These are phyloP conservation scores for Lycaena phlaeas DNA, from an alignment of 2,888 invertebrate species.

Conservation along the genomic window DNA sequence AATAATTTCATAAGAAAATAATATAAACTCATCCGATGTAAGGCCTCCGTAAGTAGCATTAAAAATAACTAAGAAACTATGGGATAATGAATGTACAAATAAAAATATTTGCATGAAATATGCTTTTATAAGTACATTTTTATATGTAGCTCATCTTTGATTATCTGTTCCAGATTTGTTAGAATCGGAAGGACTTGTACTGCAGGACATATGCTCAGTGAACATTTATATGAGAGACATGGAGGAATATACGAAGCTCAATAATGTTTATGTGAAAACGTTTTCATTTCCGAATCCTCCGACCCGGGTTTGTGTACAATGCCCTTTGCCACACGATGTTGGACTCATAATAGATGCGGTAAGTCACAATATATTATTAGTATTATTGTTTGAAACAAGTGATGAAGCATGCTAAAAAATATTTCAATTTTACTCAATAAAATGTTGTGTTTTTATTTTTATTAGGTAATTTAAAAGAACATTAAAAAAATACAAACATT, in stretches of 20 bases:
- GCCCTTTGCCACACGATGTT: conserved; percentile 78
- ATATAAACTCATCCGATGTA: too few species aligned
- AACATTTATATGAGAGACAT: conserved; percentile 90
- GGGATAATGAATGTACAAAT: too few species aligned
- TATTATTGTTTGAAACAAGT: too few species aligned
- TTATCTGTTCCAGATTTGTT: conserved; percentile 58
- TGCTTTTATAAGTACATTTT: neutral
- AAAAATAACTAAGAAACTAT: too few species aligned
- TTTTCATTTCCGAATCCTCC: conserved; percentile 88
- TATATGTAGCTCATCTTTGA: neutral
- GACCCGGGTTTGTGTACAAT: conserved; percentile 88
- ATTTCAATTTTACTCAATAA: too few species aligned
- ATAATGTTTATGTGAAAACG: conserved; percentile 81
- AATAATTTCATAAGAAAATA: too few species aligned
- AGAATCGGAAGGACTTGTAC: conserved; percentile 55
- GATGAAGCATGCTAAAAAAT: too few species aligned
- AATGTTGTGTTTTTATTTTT: too few species aligned
- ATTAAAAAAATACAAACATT: too few species aligned
- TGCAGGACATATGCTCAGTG: conserved; percentile 83
- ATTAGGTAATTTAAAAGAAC: too few species aligned
- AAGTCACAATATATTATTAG: conserved; percentile 29
- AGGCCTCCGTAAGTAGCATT: too few species aligned
- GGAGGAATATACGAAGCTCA: conserved; percentile 83
- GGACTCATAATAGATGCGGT: conserved; percentile 86
- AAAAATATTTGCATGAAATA: too few species aligned